Base-by-base conservation (phyloP, 2,113 vertebrate genomes). In the Microcebus ravelobensis region DNA sequence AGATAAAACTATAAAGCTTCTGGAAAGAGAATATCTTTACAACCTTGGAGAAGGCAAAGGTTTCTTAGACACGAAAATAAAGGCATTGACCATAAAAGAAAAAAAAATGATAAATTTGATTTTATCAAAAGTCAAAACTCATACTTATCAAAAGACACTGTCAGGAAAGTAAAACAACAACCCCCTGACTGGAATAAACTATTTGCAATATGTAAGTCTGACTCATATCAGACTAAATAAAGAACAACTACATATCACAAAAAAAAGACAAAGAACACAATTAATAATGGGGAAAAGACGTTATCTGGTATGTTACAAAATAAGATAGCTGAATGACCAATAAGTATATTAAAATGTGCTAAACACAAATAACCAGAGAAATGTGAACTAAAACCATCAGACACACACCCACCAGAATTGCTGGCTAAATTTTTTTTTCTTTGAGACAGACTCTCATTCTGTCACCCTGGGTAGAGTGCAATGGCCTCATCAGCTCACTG, bases 381-480 rank as follows among this genome's bases (percentile, higher is more conserved):
- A 71, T 48, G 8, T 50, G 88, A 74, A 84, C 48, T 88, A 92
- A 94, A 96, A 76, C 21, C 42, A 88, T 36, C 31, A 93, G 29
- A 85, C n/a, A 79, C 8, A 82, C 3, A 85, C 34, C 17, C 42
- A 89, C 50, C 7, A 89, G 39, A 73, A 86, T 79, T 25, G 14
- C 39, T 92, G 25, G 14, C 39, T 92, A 96, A 68, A 74, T 63
- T 63, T 63, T 63, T 63, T 63, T 63, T 27, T 29, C 10, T 63
- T 63, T 63, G 59, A 61, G 59, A 61, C 3, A 27, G 25, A 27
- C 25, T 63, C 59, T 63, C 59, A 25, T 25, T 63, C 59, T 63
- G 59, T 29, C 25, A 12, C 27, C 9, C 25, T 12, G 11, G 59
- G 23, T 29, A 63, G 59, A 61, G 59, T 63, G 59, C 59, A 25